Percentiles rank a stretch among this genome's conserved stretches.
These are phyloP conservation scores for Pectinophora gossypiella DNA, from an alignment of 1,140 invertebrate species.

Conservation along the genomic window DNA sequence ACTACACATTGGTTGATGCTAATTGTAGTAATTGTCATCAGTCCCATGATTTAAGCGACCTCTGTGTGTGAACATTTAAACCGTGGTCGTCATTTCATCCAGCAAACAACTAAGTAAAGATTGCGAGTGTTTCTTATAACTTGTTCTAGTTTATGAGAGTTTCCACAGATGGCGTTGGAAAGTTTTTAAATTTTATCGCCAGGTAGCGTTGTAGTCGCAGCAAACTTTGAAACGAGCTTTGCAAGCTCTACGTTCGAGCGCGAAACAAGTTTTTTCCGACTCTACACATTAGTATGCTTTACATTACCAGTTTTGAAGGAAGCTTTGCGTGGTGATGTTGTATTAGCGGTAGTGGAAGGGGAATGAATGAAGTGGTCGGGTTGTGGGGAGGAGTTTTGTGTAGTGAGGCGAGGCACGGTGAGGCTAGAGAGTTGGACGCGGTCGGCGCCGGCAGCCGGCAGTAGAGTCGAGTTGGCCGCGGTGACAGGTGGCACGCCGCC, in stretches of 20 bases:
- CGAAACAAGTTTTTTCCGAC: neutral
- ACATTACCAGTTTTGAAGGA: neutral
- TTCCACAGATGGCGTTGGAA: constrained; percentile 15
- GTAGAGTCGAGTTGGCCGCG: constrained; percentile 56
- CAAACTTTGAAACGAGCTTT: constrained; percentile 19
- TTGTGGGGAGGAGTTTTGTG: neutral
- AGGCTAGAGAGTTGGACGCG: constrained; percentile 25
- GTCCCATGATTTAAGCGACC: no score
- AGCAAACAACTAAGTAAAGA: no score
- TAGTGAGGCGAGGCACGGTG: constrained; percentile 16
- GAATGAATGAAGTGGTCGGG: neutral
- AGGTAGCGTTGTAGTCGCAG: constrained; percentile 15
- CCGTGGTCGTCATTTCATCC: no score
- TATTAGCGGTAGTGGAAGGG: neutral
- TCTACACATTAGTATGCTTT: neutral
- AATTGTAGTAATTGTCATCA: no score
- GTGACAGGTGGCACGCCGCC: constrained; percentile 57
- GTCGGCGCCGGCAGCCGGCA: constrained; percentile 47
- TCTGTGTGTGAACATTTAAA: no score
- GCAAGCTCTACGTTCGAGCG: neutral
- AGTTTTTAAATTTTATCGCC: neutral
- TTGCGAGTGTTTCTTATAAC: no score
- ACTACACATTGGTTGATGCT: no score
- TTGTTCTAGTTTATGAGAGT: no score
- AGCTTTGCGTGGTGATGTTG: constrained; percentile 18